Base-by-base conservation (phyloP, 2,888 invertebrate genomes). In the Lasioglossum vierecki region DNA sequence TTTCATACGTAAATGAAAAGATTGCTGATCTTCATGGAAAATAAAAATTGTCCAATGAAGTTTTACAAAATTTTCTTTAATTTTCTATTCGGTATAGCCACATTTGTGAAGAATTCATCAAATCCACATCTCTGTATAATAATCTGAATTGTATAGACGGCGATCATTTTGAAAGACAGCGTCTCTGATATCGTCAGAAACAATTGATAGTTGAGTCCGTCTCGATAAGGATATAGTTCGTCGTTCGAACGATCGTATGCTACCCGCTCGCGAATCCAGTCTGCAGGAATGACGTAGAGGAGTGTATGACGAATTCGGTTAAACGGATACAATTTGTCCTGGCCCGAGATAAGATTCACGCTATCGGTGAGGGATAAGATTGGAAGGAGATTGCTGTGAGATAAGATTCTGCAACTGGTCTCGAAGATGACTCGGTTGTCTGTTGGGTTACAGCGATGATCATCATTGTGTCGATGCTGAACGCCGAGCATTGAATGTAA, bases 401-500 rank as follows among this genome's bases (percentile, higher is more conserved):
- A 66, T 66, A 66, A 35, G 18, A 35, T 2, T 63, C 26, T 6
- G 60, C 26, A 0, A 11, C 60, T 15, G 15, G 26, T 13, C 60
- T 63, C 26, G 60, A n/a, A 15, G 30, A 63, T 63, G 60, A 63
- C 60, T 26, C 15, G 60, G 15, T n/a, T 26, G 26, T 13, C 13
- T 11, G 22, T 53, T 53, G 8, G 53, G 53, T 5, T 49, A 53
- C 53, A 22, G 60, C 26, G 60, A 30, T 13, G 60, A 60, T 71
- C 35, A n/a, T 46, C 71, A 4, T 46, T 15, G 53, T n/a, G 71
- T 30, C 18, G 76, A 78, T 41, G 79, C 46, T 70, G 78, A 82
- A 26, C 46, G 78, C 70, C 71, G 68, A 46, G 80, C 79, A 76
- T 84, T 79, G 82, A 85, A 87, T 66, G 66, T 83, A 86, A 88